A percentile compares a stretch with the other conserved stretches of the same genome.
Conservation (phyloP, 2,888 invertebrate species). For the Melinaea menophilus region DNA sequence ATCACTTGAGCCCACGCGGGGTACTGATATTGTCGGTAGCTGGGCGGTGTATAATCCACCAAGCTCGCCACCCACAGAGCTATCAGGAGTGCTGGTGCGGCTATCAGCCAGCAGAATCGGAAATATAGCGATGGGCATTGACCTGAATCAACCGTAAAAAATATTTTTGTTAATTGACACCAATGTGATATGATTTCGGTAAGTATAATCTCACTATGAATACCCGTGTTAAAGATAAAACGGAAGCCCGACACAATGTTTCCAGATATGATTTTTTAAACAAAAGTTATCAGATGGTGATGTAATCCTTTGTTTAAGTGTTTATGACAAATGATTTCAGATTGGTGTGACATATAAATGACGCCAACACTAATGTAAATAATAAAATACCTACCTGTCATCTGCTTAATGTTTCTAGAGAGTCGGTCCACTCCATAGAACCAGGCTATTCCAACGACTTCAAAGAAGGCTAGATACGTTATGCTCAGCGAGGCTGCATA, state of each 20-base stretch:
- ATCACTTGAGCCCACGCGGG: slow-evolving; percentile 91
- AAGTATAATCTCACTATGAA: background rate
- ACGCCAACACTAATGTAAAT: slow-evolving; percentile 21
- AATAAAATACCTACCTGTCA: slow-evolving; percentile 83
- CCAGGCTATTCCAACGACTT: slow-evolving; percentile 94
- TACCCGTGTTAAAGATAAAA: slow-evolving; percentile 1
- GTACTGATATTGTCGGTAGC: slow-evolving; percentile 89
- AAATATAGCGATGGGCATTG: slow-evolving; percentile 87
- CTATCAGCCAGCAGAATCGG: slow-evolving; percentile 90
- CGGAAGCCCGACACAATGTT: slow-evolving; percentile 11
- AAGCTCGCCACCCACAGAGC: slow-evolving; percentile 93
- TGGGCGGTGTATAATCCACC: slow-evolving; percentile 91
- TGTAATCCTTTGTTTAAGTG: slow-evolving; percentile 1
- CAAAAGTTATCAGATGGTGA: slow-evolving; percentile 1
- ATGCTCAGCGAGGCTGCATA: slow-evolving; percentile 96
- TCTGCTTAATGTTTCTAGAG: slow-evolving; percentile 90
- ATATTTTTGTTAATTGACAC: too few species aligned
- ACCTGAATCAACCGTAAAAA: slow-evolving; percentile 46
- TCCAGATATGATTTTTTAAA: background rate
- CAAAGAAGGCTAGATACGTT: slow-evolving; percentile 95
- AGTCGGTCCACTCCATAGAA: slow-evolving; percentile 91
- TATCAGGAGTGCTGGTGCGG: slow-evolving; percentile 88
- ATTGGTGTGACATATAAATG: slow-evolving; percentile 9
- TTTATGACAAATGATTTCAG: slow-evolving; percentile 3
- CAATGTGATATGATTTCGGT: background rate